phyloP scores from a whole-genome alignment of 1,140 invertebrate species.

The Lepidurus arcticus region DNA sequence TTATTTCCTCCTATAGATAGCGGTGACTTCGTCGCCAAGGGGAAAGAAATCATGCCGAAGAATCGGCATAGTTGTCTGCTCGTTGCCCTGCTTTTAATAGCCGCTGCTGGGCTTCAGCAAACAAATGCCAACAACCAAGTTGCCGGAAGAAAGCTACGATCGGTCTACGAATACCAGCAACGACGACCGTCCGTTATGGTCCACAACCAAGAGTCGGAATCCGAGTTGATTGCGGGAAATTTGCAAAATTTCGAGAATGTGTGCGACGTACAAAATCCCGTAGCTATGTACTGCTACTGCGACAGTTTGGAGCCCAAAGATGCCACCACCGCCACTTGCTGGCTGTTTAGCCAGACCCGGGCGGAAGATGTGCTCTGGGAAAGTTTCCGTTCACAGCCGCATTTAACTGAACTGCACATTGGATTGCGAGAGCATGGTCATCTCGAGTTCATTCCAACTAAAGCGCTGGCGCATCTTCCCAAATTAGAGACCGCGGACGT shows the following conservation, averaged over 20 bases:
- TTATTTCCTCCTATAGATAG: background rate
- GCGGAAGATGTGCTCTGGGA: constrained; percentile 60
- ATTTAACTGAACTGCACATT: constrained; percentile 60
- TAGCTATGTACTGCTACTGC: constrained; percentile 48
- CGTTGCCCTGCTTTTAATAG: constrained; percentile 6
- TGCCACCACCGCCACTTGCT: constrained; percentile 50
- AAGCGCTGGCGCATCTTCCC: constrained; percentile 57
- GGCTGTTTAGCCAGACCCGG: constrained; percentile 59
- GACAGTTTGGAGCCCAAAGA: constrained; percentile 41
- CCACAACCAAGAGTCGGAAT: background rate
- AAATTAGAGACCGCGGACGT: constrained; percentile 59
- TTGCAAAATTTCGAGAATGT: constrained; percentile 42
- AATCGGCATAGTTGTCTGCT: background rate
- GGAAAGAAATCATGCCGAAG: background rate
- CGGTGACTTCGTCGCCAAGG: background rate
- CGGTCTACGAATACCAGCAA: constrained; percentile 11
- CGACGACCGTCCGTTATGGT: background rate
- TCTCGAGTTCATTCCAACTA: constrained; percentile 59
- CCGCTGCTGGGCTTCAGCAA: background rate
- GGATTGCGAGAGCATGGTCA: constrained; percentile 58
- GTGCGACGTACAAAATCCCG: constrained; percentile 44
- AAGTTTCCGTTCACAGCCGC: constrained; percentile 60
- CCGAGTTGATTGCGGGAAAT: background rate
- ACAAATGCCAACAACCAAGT: background rate
- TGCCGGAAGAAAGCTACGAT: background rate